These are phyloP conservation scores for Gymnocheta viridis DNA, from an alignment of 2,888 invertebrate species.

Conservation along the genomic window DNA sequence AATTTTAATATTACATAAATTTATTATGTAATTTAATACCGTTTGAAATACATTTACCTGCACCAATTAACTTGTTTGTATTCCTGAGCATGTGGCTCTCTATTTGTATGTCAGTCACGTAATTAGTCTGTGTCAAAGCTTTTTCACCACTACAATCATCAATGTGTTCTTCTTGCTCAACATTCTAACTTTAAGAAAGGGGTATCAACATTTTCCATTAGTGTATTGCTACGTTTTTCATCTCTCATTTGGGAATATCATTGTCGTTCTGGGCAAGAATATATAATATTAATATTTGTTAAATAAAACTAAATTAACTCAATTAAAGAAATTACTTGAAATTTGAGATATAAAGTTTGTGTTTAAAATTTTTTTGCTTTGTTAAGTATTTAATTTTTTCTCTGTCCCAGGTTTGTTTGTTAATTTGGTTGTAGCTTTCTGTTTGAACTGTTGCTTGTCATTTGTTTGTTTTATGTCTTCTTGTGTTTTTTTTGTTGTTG, in stretches of 20 bases:
- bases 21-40: constrained; percentile 9
- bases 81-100: not conserved
- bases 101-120: constrained; percentile 35
- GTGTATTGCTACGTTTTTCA: constrained; percentile 18
- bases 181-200: not conserved
- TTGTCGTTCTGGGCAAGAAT: not conserved
- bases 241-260: not conserved
- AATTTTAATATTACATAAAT: not conserved
- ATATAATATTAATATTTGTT: constrained; percentile 49
- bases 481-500: constrained; percentile 7
- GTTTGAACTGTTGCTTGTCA: not conserved
- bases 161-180: not conserved
- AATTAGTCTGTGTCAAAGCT: constrained; percentile 47
- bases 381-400: not conserved
- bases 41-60: constrained; percentile 27
- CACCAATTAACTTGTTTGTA: constrained; percentile 39
- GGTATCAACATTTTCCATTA: constrained; percentile 9
- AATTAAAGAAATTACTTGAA: constrained; percentile 60
- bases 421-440: constrained; percentile 5
- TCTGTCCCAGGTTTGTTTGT: not conserved
- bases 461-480: not conserved
- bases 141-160: not conserved
- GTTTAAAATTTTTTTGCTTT: not conserved
- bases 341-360: constrained; percentile 21
- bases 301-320: constrained; percentile 49